Conservation (phyloP, 2,113 vertebrate species). For the Andinoacara biseriatus region DNA sequence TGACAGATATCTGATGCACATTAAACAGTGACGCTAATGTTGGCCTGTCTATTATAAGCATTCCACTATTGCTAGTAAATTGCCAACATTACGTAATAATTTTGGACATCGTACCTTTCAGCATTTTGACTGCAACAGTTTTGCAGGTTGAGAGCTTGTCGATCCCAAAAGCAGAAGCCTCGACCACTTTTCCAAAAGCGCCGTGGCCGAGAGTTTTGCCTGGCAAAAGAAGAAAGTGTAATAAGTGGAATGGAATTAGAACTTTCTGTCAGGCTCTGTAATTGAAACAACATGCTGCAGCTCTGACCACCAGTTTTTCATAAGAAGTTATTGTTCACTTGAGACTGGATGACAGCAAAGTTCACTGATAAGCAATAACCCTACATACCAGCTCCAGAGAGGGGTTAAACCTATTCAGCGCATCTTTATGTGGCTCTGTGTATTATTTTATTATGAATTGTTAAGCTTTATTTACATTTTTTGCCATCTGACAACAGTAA, state of each 20-base stretch:
- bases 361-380: constrained; percentile 62
- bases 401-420: constrained; percentile 22
- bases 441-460: constrained; percentile 2
- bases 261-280: constrained; percentile 57
- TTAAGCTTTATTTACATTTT: background rate
- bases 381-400: constrained; percentile 46
- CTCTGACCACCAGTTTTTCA: constrained; percentile 47
- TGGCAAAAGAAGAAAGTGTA: constrained; percentile 62
- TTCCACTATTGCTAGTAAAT: background rate
- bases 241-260: constrained; percentile 31
- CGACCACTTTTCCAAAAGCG: constrained; percentile 95
- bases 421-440: background rate
- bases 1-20: constrained; percentile 17
- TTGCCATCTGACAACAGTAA: background rate
- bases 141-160: constrained; percentile 96
- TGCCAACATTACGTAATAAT: background rate
- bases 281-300: constrained; percentile 70
- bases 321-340: constrained; percentile 63
- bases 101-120: constrained; percentile 84
- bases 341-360: constrained; percentile 55
- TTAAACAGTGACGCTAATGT: background rate
- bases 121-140: constrained; percentile 97
- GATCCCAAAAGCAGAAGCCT: constrained; percentile 94
- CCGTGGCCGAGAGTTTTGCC: constrained; percentile 95
- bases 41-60: accelerated